Base-by-base conservation (phyloP, 2,888 invertebrate species). In the Proisotoma minuta region DNA sequence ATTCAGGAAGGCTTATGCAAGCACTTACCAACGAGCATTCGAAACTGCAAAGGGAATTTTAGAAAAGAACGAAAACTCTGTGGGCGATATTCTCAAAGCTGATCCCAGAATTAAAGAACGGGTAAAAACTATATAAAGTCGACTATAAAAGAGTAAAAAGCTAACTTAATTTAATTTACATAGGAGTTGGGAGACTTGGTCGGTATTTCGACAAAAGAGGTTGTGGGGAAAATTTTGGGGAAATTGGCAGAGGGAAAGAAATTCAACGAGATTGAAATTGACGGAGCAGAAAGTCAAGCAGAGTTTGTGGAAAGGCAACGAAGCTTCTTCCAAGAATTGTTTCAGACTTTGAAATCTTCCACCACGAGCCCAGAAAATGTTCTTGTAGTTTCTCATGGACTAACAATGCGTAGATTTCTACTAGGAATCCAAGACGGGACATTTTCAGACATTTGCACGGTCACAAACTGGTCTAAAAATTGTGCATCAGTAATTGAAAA, bases 181-280 rank as follows among this genome's bases (percentile, higher is more conserved):
- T 24, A 65, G 65, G 62, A 60, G 28, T 23, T 65, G 53, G 65
- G 65, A 22, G 59, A 60, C 3, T 62, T 48, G 57, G 57, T 62
- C 23, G 62, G 60, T 24, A 34, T 28, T 15, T 56, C 59, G 1
- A 56, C 65, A 0, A 40, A 52, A 23, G 39, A 54, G 39, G 22
- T 54, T 20, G 57, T 62, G 20, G 26, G n/a, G 3, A 51, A 51
- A 28, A 26, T 62, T n/a, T 28, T 49, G 12, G 22, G n/a, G 10
- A 54, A 59, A 8, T 50, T 62, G 3, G 51, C 54, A 23, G 23
- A 57, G n/a, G 65, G 65, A 39, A 57, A 59, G n/a, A 52, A 56
- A 1, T 52, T 65, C n/a, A 20, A 39, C 2, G 52, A 57, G 34
- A 57, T 62, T 39, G 65, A 65, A 27, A n/a, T 65, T 28, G 62